Base-by-base conservation (phyloP, 2,113 vertebrate genomes). In the Bos taurus region DNA sequence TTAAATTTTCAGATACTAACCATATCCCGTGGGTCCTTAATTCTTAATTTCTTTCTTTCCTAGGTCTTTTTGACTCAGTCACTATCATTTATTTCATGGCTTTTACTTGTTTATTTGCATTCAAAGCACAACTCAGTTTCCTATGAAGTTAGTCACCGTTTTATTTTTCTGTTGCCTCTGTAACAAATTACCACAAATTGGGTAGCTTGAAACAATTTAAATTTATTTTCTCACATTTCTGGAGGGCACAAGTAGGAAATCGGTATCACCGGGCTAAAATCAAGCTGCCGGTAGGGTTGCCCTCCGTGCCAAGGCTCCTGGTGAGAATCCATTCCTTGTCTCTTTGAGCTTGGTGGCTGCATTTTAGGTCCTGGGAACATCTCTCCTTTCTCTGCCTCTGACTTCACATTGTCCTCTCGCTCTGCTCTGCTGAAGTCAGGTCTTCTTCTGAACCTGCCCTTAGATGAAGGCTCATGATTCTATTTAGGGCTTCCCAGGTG, bases 251-350 rank as follows among this genome's bases (percentile, higher is more conserved):
- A 80, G 3, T 43, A 56, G 91, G 62, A 59, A 80, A 59, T 26
- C 17, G 40, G n/a, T 26, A 54, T 40, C 17, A 28, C 21, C 85
- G 17, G 7, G 30, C 6, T 60, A 71, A 86, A 77, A 43, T 15
- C 21, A 23, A 28, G 36, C 5, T 74, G 11, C 33, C 8, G 7
- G 13, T 2, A 25, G 2, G 28, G 9, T 17, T 9, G 3, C 0
- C 1, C 3, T 40, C 36, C 21, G 26, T 21, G 1, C 17, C 9
- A 12, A 33, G 26, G 25, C 4, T 78, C 5, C 3, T 33, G 60
- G 46, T 33, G 25, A 54, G 3, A 56, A 59, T 52, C 11, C 6
- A 7, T 19, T 33, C n/a, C 40, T 90, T 33, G 3, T n/a, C 6
- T 23, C 30, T 84, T 13, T 25, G n/a, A 33, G 25, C 2, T 21